These are phyloP conservation scores for Gallinago jamesoni DNA, from an alignment of 2,113 vertebrate genomes.

Conservation along the genomic window DNA sequence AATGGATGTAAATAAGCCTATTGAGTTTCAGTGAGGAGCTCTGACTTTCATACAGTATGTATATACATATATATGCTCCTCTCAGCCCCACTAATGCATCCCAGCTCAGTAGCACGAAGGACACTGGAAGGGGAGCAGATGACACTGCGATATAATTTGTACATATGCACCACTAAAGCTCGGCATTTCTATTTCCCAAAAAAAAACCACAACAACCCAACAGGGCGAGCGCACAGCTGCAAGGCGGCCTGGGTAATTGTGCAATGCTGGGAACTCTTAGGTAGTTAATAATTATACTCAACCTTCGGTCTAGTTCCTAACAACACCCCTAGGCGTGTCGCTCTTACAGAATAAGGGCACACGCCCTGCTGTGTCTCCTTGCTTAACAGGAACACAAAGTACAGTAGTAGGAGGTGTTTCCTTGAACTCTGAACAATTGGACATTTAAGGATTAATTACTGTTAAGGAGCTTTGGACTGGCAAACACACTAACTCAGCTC, in stretches of 20 bases:
- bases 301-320: constrained; percentile 72
- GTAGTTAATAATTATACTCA: constrained; percentile 77
- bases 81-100: accelerated
- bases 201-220: background rate
- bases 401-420: constrained; percentile 67
- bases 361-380: constrained; percentile 75
- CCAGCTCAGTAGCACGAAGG: background rate
- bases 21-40: background rate
- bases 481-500: constrained; percentile 67
- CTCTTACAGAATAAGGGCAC: constrained; percentile 76
- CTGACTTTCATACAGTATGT: background rate
- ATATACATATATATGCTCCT: accelerated
- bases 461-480: constrained; percentile 62
- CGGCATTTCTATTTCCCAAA: background rate
- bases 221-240: background rate
- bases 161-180: background rate
- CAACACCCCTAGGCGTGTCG: constrained; percentile 74
- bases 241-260: constrained; percentile 65
- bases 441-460: constrained; percentile 67
- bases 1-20: constrained; percentile 33
- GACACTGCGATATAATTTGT: background rate
- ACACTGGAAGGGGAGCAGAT: background rate
- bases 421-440: constrained; percentile 78
- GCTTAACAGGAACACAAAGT: constrained; percentile 77
- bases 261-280: constrained; percentile 74